Evolutionary conservation across 2,888 invertebrate species (phyloP).

Genomic region (Meteorus colon): DNA sequence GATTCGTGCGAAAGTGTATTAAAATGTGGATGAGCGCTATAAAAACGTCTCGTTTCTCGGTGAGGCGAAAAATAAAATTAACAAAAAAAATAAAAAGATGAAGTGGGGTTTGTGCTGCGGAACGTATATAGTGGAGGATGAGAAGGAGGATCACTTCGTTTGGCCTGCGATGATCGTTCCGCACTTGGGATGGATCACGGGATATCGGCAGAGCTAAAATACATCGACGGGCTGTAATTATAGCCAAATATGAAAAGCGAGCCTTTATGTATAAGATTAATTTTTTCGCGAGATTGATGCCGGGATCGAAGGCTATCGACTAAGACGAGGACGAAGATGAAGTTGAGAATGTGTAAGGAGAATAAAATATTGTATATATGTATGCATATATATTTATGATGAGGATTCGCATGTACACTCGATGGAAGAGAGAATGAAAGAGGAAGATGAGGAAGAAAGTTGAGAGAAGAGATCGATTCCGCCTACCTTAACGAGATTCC

Average conservation of each 20-base stretch:
- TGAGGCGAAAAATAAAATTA: neutral
- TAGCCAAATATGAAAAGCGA: constrained; percentile 73
- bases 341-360: constrained; percentile 34
- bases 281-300: constrained; percentile 73
- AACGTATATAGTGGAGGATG: constrained; percentile 28
- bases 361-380: constrained; percentile 10
- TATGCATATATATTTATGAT: constrained; percentile 12
- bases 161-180: constrained; percentile 42
- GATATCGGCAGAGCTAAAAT: constrained; percentile 57
- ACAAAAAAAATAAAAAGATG: constrained; percentile 7
- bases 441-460: constrained; percentile 3
- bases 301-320: constrained; percentile 67
- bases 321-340: constrained; percentile 45
- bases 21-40: constrained; percentile 55
- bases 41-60: constrained; percentile 26
- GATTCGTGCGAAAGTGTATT: constrained; percentile 74
- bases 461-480: constrained; percentile 59
- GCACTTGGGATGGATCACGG: constrained; percentile 60
- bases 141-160: constrained; percentile 33
- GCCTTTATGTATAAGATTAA: constrained; percentile 66
- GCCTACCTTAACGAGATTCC: constrained; percentile 72
- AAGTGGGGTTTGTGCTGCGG: neutral
- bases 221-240: constrained; percentile 68
- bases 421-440: constrained; percentile 20
- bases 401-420: constrained; percentile 13